Conservation (phyloP, 2,113 vertebrate species). For the Serinus canaria region DNA sequence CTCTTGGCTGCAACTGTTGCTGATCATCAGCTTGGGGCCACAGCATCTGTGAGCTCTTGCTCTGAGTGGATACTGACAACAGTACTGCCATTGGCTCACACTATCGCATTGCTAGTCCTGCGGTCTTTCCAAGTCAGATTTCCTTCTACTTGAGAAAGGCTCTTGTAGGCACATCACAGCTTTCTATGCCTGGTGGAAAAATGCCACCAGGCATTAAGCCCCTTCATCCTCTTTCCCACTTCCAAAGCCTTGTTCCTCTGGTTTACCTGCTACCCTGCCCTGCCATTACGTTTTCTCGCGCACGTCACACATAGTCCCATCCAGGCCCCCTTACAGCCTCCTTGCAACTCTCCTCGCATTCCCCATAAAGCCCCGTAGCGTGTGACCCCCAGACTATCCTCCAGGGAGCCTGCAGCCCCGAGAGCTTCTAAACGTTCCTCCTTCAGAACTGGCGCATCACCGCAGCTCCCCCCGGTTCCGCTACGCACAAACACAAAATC, state of each 20-base stretch:
- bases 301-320: no score
- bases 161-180: neutral
- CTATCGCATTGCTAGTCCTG: neutral
- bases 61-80: neutral
- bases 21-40: neutral
- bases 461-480: neutral
- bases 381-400: no score
- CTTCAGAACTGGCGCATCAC: rapidly evolving
- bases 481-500: neutral
- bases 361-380: no score
- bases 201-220: neutral
- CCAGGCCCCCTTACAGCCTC: neutral
- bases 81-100: neutral
- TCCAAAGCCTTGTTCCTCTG: no score
- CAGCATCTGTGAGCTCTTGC: neutral
- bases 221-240: neutral
- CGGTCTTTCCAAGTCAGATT: neutral
- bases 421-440: neutral
- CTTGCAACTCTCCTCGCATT: rapidly evolving
- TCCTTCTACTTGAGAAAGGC: neutral
- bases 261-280: neutral
- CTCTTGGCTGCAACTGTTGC: neutral
- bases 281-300: neutral
- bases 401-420: neutral
- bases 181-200: neutral